Evolutionary conservation across 2,113 vertebrate genomes (phyloP), one percentile per base, ranked within the genome.

Genomic region (Hepsetus odoe): DNA sequence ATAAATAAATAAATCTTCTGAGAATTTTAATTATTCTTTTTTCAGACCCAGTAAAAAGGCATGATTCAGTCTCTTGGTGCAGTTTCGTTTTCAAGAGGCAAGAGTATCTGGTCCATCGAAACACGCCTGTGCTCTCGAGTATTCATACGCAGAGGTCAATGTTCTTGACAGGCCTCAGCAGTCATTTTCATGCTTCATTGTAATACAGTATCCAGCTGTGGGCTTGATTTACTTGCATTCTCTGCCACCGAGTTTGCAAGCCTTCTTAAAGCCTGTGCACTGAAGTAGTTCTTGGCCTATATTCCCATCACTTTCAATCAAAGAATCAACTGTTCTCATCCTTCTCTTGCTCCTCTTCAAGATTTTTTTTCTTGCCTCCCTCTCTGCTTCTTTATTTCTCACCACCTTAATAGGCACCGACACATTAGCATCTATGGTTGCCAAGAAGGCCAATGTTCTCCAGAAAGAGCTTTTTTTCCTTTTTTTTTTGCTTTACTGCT

Each of bases 261-360:
- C 58, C 72, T 62, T 71, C 66, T 80, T 49, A 70, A 64, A 79
- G 56, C 58, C 81, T 72, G 65, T 24, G 58, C 46, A 32, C 71
- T 64, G 72, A 71, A 78, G 76, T 55, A 77, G 73, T 32, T 76
- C 77, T 76, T 66, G 67, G 38, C 66, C 77, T 72, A 46, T 72
- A 83, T 77, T 79, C 76, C 72, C 46, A 79, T 76, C 73, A 67
- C 33, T 67, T 71, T 76, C 44, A 76, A 73, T 76, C 80, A 80
- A 58, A 58, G 38, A 64, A 72, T 38, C 49, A n/a, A 68, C 69
- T 68, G 53, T 32, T 61, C 46, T 75, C 53, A 5, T 64, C 59
- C 30, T 72, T 18, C 32, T 53, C 11, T 11, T 20, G 20, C 66
- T 51, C 8, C 32, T 46, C 59, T 20, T 30, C 13, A 28, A 22